Base-by-base conservation (phyloP, 2,797 vertebrate genomes). In the Hephaestus fuliginosus region DNA sequence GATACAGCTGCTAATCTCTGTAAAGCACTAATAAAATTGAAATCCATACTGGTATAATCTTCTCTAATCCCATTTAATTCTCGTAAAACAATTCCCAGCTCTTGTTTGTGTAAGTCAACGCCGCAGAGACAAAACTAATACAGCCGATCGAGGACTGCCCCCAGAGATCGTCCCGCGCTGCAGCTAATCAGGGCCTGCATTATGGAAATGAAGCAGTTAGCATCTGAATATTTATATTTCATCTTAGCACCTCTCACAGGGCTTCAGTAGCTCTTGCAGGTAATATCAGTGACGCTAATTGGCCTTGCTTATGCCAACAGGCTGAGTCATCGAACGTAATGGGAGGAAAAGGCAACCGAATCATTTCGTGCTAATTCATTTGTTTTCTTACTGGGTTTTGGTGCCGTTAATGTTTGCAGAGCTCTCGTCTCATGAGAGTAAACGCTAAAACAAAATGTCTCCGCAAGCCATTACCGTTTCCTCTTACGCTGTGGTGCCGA, bases 191-290 rank as follows among this genome's bases (percentile, higher is more conserved):
- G 74, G 56, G 62, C n/a, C 64, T 43, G 55, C 70, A 44, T 87
- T 81, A 86, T 87, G 86, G 48, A 91, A 86, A 94, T 83, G 44
- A 82, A 53, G 74, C 63, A 41, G 71, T 77, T 60, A 67, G 67
- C 7, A 51, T 7, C 55, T 25, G 75, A 68, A 84, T 78, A 82
- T 80, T 83, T 73, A 66, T 72, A 57, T 79, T 90, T 70, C 28
- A 76, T 83, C 17, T 60, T 15, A 33, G 56, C 0, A 33, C 69
- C 78, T 74, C 80, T 84, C 77, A 25, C 3, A 1, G 36, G 49
- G 56, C 33, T 52, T 78, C 28, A 17, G 52, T 7, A 36, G 39
- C 67, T 87, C 82, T 65, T 53, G 60, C 78, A 89, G 87, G 85
- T 92, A 30, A 79, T 66, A 64, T 58, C 64, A 60, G 43, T 1